Base-by-base conservation (phyloP, 2,113 vertebrate genomes). In the Chaetorhynchus papuensis region DNA sequence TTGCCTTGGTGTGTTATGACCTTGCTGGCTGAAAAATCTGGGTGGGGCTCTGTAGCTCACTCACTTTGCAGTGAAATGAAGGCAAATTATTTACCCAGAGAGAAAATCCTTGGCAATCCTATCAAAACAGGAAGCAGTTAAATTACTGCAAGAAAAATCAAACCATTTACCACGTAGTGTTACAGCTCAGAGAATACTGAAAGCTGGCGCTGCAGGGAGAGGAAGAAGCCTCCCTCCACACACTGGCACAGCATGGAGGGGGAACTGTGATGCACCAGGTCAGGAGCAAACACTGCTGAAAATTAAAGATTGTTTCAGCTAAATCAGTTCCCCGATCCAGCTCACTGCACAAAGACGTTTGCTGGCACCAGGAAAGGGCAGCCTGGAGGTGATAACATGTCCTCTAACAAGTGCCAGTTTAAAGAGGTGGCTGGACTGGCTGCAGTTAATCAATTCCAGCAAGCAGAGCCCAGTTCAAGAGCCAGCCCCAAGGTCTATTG, bases 391-490 rank as follows among this genome's bases (percentile, higher is more conserved):
- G 89, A 18, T 77, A 54, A 83, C 1, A 0, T 63, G 87, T 80
- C 79, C 90, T 80, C 60, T 81, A 80, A 53, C 24, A 42, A 93
- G 52, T 44, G 47, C 60, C 93, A 75, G 47, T 24, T 70, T 44
- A n/a, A 83, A 70, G 72, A 87, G 33, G 76, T 56, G 27, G 39
- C 71, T 86, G 79, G 23, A 26, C 44, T 7, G 66, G 75, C 71
- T 70, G 79, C 81, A 74, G 60, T 94, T 87, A 45, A 84, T 82
- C 65, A 57, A 31, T 74, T 59, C 82, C 87, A 88, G 59, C 57
- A 91, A 72, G 39, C 33, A 44, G 68, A 85, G 68, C 56, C 33
- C 68, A 52, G 47, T 50, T 74, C 44, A 57, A 39, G 42, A 66
- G 56, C 57, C n/a, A 91, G 54, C 22, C 50, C 27, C 52, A 21